Evolutionary conservation across 92 coral and sea anemone genomes (phyloP).

Genomic region (Isaurus tuberculatus): DNA sequence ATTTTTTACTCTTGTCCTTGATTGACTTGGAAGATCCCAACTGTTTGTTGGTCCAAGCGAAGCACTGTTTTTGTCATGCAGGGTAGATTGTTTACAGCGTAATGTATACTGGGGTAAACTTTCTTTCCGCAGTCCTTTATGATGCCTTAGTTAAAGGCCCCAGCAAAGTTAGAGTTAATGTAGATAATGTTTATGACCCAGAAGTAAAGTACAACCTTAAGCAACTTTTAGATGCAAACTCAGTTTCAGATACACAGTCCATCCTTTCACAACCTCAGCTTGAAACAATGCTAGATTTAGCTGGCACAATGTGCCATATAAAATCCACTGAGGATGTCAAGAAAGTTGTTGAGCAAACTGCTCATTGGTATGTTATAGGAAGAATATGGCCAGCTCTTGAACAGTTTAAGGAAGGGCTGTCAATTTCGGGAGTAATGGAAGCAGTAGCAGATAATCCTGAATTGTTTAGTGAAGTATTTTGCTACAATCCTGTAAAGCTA

Average conservation of each 20-base stretch:
- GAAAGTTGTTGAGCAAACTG: constrained; percentile 60
- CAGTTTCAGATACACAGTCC: constrained; percentile 57
- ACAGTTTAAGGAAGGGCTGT: constrained; percentile 64
- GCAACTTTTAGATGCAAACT: constrained; percentile 46
- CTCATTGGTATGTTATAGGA: constrained; percentile 69
- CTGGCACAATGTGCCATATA: constrained; percentile 54
- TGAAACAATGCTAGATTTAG: constrained; percentile 57
- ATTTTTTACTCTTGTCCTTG: constrained; percentile 66
- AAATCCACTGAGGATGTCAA: constrained; percentile 50
- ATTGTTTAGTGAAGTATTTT: constrained; percentile 56
- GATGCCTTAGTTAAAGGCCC: constrained; percentile 69
- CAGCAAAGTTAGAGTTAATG: constrained; percentile 39
- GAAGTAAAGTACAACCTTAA: constrained; percentile 61
- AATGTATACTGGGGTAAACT: constrained; percentile 63
- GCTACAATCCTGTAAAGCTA: constrained; percentile 47
- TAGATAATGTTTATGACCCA: constrained; percentile 69
- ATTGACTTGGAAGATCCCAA: constrained; percentile 65
- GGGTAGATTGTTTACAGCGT: constrained; percentile 67
- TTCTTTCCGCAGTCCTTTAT: constrained; percentile 64
- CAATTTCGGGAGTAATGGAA: constrained; percentile 60
- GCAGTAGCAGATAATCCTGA: constrained; percentile 57
- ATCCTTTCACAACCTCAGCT: constrained; percentile 60
- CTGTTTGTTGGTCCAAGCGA: constrained; percentile 64
- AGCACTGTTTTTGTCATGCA: constrained; percentile 58
- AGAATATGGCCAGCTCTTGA: constrained; percentile 62